Evolutionary conservation across 2,888 invertebrate species (phyloP).

Genomic region (Sinelater perroti): DNA sequence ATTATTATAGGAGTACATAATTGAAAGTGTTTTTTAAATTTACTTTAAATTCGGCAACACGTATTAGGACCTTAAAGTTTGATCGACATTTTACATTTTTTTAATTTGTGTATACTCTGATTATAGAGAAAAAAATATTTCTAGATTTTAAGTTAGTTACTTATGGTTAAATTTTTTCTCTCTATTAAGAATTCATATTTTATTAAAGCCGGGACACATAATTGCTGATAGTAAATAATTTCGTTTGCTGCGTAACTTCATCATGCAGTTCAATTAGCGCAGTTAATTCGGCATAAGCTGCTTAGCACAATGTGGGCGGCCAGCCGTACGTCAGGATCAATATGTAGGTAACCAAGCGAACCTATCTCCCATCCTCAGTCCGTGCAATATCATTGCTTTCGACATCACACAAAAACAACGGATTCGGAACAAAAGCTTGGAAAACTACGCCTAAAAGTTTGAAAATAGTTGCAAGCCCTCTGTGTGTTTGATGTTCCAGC

Average conservation of each 20-base stretch:
- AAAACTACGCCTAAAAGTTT: constrained; percentile 35
- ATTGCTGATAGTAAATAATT: constrained; percentile 40
- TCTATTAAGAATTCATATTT: too few relatives aligned
- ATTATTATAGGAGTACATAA: too few relatives aligned
- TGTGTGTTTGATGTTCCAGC: constrained; percentile 30
- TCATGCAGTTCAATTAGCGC: constrained; percentile 54
- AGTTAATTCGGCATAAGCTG: constrained; percentile 53
- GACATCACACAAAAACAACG: constrained; percentile 33
- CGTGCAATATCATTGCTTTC: constrained; percentile 27
- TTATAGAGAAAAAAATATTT: too few relatives aligned
- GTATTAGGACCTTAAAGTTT: too few relatives aligned
- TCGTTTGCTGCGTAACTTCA: constrained; percentile 46
- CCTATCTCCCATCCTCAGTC: constrained; percentile 38
- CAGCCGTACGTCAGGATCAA: constrained; percentile 46
- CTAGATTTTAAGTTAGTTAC: too few relatives aligned
- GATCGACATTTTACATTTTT: too few relatives aligned
- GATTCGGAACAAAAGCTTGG: constrained; percentile 25
- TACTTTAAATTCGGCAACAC: too few relatives aligned
- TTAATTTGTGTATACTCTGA: too few relatives aligned
- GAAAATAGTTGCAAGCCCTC: constrained; percentile 25
- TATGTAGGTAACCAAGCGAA: constrained; percentile 44
- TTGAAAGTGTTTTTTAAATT: too few relatives aligned
- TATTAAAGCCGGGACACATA: too few relatives aligned
- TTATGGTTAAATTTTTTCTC: too few relatives aligned
- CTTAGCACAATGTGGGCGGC: constrained; percentile 49